Base-by-base conservation (phyloP, 1,140 invertebrate species). In the Samia ricini region DNA sequence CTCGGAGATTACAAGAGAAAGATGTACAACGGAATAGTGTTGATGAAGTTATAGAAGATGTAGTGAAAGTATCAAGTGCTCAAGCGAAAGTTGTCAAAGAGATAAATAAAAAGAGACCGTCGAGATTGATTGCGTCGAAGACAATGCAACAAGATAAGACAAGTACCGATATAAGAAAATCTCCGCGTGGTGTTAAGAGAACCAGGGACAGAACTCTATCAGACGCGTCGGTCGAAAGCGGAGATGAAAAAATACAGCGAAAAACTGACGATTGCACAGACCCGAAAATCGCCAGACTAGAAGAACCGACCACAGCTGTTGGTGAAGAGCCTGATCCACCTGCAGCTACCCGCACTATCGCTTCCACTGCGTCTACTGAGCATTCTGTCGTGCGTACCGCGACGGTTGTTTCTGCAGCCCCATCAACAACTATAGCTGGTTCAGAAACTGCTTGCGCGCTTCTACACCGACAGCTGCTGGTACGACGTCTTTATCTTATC, bases 1-100 rank as follows among this genome's bases (percentile, higher is more conserved):
- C 96, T 0, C 92, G 95, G 60, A 91, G 96, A 66, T 77, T 97
- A 21, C 94, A 95, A 68, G 95, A 97, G 81, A 95, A 95, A 79
- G 95, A 96, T 80, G 93, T 93, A 6, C 83, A 87, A 81, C 90
- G 95, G 60, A 96, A 92, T 56, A 95, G 95, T 0, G 92, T 97
- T 0, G 96, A 97, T 84, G 96, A 97, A 69, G 93, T 95, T 0
- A 97, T 97, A 67, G 97, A 98, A 63, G 96, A 97, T 73, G 95
- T 97, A 2, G 93, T 96, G 0, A 93, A 95, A 66, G 94, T 94
- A 65, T 79, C 93, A 0, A 70, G 78, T 8, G 72, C 87, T 1
- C 76, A 81, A 60, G 64, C 61, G 26, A 81, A 75, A 66, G 66
- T 49, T 42, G 71, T 58, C 33, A 88, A 85, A 75, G 86, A 89